Base-by-base conservation (phyloP, 2,113 vertebrate genomes). In the Lophochroa leadbeateri region DNA sequence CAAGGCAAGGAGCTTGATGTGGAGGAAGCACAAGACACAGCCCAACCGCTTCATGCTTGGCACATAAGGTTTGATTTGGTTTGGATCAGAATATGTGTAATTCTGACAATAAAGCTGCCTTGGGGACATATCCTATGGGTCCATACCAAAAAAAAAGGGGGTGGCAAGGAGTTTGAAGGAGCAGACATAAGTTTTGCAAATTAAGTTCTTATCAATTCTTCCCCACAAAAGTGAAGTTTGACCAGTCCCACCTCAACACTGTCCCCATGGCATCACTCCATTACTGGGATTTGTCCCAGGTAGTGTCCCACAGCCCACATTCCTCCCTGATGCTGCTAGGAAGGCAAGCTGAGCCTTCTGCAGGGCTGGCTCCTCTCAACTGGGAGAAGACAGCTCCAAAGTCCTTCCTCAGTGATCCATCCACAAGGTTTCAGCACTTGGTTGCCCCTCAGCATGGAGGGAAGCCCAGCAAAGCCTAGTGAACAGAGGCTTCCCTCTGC, bases 371-470 rank as follows among this genome's bases (percentile, higher is more conserved):
- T 64, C 29, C 35, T 55, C 23, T 41, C 41, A 19, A 2, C n/a
- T 13, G 25, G 52, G 12, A 17, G 14, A 78, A 83, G 25, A 39
- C 10, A 33, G 28, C 31, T 29, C 25, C 13, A 0, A 29, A 19
- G n/a, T 7, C 24, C 65, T 57, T 79, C 58, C 50, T 61, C 57
- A 20, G 43, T 5, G 10, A 46, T 61, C 55, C 61, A 11, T 5
- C 27, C 63, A 12, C 0, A 3, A 74, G 53, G 28, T 21, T 0
- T 11, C 17, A 25, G 55, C 46, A 12, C 33, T 21, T 6, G 0
- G 6, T 11, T 63, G 31, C 28, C 71, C 52, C 33, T 57, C 57
- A 28, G 43, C 4, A 0, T 0, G 13, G 31, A 55, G 7, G 23
- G n/a, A 77, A 82, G 43, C 14, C 50, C 67, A 82, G 49, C 11